Base-by-base conservation (phyloP, 2,113 vertebrate species). In the Saccopteryx leptura region DNA sequence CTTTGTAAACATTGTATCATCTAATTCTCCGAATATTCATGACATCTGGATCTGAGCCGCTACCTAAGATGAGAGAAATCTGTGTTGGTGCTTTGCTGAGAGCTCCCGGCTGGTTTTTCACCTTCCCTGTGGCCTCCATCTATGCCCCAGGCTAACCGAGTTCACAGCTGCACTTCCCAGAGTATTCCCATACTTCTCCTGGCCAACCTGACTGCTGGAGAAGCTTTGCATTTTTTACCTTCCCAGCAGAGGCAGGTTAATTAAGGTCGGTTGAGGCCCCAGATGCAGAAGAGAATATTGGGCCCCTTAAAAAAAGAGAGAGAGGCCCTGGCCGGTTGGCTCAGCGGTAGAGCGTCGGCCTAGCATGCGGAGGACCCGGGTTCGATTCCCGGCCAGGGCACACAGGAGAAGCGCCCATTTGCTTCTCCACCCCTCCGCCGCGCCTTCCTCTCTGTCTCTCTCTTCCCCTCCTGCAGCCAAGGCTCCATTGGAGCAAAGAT, bases 151-250 rank as follows among this genome's bases (percentile, higher is more conserved):
- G 23, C 33, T 71, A 50, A 83, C 17, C 8, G n/a, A n/a, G 18
- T 39, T 21, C 26, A 68, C 0, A 10, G 63, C 24, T 54, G 21
- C 61, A 71, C 19, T 71, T 91, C 48, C 48, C 39, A 69, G 5
- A 68, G 33, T 39, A 33, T 80, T 71, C 96, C 76, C 66, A 33
- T n/a, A 65, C 48, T 52, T 93, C 75, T 80, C 68, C 66, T 58
- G n/a, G 50, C 19, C 69, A 92, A 71, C 54, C 58, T 50, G 17
- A 60, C 24, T 12, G 33, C 21, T 48, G 52, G 54, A 26, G 68
- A 79, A 28, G 26, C n/a, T 94, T 88, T 88, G 4, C 23, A 72
- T 86, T 91, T 92, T 92, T 88, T 68, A 88, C 61, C 72, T 90
- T 76, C 63, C 39, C 39, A 39, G 39, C 39, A 39, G 39, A 39